Percentiles rank a stretch among this genome's conserved stretches.
Conservation (phyloP, 2,888 invertebrate species). For the Brachylomia viminalis region DNA sequence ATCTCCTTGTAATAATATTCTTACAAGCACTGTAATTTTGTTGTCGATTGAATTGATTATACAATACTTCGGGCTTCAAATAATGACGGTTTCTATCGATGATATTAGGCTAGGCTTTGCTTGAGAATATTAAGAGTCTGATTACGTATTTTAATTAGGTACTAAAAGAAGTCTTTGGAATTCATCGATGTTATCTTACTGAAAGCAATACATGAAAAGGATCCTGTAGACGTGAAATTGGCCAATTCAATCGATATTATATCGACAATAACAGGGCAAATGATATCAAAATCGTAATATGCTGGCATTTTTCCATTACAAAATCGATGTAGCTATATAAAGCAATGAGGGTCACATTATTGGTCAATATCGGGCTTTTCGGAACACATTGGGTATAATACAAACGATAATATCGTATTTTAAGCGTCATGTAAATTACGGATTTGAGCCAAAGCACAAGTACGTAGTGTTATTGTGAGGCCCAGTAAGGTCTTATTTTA, state of each 20-base stretch:
- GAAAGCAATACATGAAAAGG: slow-evolving; percentile 36
- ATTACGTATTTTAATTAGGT: slow-evolving; percentile 23
- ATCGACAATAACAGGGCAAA: slow-evolving; percentile 52
- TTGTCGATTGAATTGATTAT: slow-evolving; percentile 36
- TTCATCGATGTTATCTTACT: slow-evolving; percentile 17
- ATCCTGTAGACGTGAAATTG: slow-evolving; percentile 40
- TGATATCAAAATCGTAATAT: slow-evolving; percentile 59
- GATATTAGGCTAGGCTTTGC: background rate
- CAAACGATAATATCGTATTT: slow-evolving; percentile 76
- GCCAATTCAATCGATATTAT: slow-evolving; percentile 49
- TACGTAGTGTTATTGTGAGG: slow-evolving; percentile 72
- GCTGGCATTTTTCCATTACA: slow-evolving; percentile 72
- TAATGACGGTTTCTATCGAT: slow-evolving; percentile 11
- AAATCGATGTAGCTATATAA: slow-evolving; percentile 67
- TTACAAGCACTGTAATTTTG: slow-evolving; percentile 38
- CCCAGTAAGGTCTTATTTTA: slow-evolving; percentile 85
- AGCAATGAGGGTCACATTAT: slow-evolving; percentile 75
- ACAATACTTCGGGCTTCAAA: slow-evolving; percentile 16
- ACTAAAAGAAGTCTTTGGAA: slow-evolving; percentile 18
- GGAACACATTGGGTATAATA: slow-evolving; percentile 71
- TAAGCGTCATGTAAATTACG: slow-evolving; percentile 78
- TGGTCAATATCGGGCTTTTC: slow-evolving; percentile 71
- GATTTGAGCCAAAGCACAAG: slow-evolving; percentile 73
- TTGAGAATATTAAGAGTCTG: slow-evolving; percentile 1
- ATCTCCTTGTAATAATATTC: slow-evolving; percentile 49